Percentiles rank a stretch among this genome's conserved stretches.
These are phyloP conservation scores for Drosophila buzzatii DNA, from an alignment of 2,888 invertebrate species.

Conservation along the genomic window DNA sequence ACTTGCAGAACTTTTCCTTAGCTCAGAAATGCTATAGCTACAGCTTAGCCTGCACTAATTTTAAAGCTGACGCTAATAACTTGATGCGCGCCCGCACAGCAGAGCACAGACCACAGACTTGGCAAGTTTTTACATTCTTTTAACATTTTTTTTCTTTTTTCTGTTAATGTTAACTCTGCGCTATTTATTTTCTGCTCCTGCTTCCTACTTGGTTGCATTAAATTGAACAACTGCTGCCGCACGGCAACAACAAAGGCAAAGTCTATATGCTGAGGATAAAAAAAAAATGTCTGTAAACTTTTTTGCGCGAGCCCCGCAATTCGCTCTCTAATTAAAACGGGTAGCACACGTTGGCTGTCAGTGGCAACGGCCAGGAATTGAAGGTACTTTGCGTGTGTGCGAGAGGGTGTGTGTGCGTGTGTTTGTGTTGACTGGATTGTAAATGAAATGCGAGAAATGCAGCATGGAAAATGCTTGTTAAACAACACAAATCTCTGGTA, in stretches of 20 bases:
- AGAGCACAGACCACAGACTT: conserved; percentile 34
- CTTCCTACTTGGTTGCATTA: conserved; percentile 36
- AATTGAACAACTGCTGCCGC: conserved; percentile 58
- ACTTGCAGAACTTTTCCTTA: no score
- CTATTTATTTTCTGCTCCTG: conserved; percentile 22
- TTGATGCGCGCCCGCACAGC: background rate
- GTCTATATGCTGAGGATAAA: background rate
- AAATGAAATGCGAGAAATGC: conserved; percentile 47
- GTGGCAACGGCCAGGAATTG: conserved; percentile 5
- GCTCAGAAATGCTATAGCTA: background rate
- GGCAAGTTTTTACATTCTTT: conserved; percentile 14
- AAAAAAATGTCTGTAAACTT: conserved; percentile 60
- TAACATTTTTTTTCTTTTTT: background rate
- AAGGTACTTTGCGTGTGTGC: background rate
- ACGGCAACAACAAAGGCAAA: conserved; percentile 39
- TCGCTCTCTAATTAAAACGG: conserved; percentile 55
- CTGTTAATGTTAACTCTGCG: background rate
- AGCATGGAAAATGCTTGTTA: conserved; percentile 19
- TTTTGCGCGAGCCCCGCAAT: conserved; percentile 51
- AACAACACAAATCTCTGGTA: conserved; percentile 12
- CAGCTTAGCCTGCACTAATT: background rate
- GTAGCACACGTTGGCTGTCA: conserved; percentile 52
- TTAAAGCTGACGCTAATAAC: conserved; percentile 22
- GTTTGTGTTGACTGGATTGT: conserved; percentile 14
- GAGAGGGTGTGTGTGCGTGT: background rate